Evolutionary conservation across 1,140 invertebrate genomes (phyloP).

Genomic region (Bactericera cockerelli): DNA sequence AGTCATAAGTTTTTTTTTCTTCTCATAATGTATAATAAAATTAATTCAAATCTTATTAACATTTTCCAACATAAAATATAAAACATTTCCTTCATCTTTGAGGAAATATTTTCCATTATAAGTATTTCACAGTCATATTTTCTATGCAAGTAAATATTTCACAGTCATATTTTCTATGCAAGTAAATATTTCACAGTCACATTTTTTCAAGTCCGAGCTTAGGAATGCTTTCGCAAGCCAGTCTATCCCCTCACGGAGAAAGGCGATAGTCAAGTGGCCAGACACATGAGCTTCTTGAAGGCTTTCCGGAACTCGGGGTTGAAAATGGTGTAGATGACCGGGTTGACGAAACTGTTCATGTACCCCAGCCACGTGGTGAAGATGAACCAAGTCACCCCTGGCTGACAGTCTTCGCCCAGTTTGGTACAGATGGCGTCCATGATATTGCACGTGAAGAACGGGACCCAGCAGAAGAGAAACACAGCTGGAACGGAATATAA

Average conservation of each 20-base stretch:
- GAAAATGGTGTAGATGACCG: conserved; percentile 98
- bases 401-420: conserved; percentile 58
- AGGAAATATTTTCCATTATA: too few relatives aligned
- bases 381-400: conserved; percentile 79
- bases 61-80: too few relatives aligned
- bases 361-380: conserved; percentile 97
- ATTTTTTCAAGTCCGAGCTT: too few relatives aligned
- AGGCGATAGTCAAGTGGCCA: conserved; percentile 26
- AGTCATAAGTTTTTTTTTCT: too few relatives aligned
- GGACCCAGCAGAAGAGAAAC: conserved; percentile 96
- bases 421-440: conserved; percentile 92
- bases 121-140: too few relatives aligned
- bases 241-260: background rate
- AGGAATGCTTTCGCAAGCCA: too few relatives aligned
- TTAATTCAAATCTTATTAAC: too few relatives aligned
- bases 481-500: conserved; percentile 44
- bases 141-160: too few relatives aligned
- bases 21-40: too few relatives aligned
- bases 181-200: too few relatives aligned
- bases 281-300: conserved; percentile 78
- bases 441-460: conserved; percentile 96
- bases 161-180: too few relatives aligned
- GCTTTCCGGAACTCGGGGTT: conserved; percentile 98
- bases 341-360: conserved; percentile 96
- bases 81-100: too few relatives aligned